Conservation (phyloP, 2,888 invertebrate genomes). For the Thecophora atra region DNA sequence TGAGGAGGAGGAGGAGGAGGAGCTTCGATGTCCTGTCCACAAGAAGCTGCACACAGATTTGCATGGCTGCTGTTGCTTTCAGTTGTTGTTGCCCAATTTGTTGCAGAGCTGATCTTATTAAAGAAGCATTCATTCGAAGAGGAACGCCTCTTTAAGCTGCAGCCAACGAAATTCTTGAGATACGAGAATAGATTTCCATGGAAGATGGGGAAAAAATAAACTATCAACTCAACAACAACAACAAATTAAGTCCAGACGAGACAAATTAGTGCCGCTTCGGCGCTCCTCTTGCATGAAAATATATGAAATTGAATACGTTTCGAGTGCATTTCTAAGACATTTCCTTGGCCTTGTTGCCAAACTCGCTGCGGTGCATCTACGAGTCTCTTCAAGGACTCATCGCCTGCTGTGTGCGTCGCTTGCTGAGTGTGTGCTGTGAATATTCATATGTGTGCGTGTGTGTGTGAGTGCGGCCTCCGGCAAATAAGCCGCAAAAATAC, state of each 20-base stretch:
- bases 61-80: neutral
- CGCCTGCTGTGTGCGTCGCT: neutral
- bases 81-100: neutral
- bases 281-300: conserved; percentile 8
- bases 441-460: conserved; percentile 26
- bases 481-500: conserved; percentile 22
- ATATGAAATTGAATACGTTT: conserved; percentile 21
- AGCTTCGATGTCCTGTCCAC: too few relatives aligned
- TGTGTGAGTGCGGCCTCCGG: conserved; percentile 15
- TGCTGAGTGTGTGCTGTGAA: conserved; percentile 6
- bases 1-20: too few relatives aligned
- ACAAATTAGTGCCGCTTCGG: conserved; percentile 31
- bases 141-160: conserved; percentile 1
- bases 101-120: conserved; percentile 1
- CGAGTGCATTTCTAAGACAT: conserved; percentile 3
- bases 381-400: neutral
- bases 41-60: too few relatives aligned
- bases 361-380: neutral
- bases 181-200: too few relatives aligned
- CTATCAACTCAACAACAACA: neutral
- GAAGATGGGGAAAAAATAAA: neutral
- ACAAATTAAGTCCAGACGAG: conserved; percentile 27
- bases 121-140: conserved; percentile 1
- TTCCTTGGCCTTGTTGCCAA: conserved; percentile 31
- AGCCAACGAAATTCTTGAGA: neutral